phyloP scores from a whole-genome alignment of 2,888 invertebrate genomes.

The Drosophila hamatofila region DNA sequence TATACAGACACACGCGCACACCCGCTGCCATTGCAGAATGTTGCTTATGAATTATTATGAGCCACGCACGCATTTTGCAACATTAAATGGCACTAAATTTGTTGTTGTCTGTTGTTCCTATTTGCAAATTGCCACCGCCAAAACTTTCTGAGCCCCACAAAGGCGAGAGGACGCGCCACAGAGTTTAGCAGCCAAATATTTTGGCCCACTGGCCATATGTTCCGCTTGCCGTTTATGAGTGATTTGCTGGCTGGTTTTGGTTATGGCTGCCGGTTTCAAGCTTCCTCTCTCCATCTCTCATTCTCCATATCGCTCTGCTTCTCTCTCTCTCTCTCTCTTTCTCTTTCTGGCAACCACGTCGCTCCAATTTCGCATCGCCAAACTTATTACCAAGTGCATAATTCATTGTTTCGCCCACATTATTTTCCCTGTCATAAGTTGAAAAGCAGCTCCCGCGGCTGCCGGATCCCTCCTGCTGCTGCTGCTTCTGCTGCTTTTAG shows the following conservation, averaged over 20 bases:
- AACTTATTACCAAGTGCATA: slow-evolving; percentile 80
- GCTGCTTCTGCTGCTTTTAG: not conserved
- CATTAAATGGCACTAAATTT: slow-evolving; percentile 80
- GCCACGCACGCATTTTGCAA: slow-evolving; percentile 77
- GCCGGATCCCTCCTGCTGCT: not conserved
- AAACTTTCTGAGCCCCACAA: slow-evolving; percentile 53
- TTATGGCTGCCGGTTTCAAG: slow-evolving; percentile 36
- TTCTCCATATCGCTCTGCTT: not conserved
- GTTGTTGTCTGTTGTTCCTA: slow-evolving; percentile 72
- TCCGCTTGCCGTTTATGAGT: slow-evolving; percentile 74
- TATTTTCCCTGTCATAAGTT: slow-evolving; percentile 78
- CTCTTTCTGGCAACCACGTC: slow-evolving; percentile 36
- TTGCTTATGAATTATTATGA: slow-evolving; percentile 82
- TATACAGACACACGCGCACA: slow-evolving; percentile 16
- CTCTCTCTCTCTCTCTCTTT: not conserved
- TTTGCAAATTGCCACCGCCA: slow-evolving; percentile 70
- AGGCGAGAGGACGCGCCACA: not conserved
- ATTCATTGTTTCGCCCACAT: slow-evolving; percentile 82
- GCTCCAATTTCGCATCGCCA: slow-evolving; percentile 70
- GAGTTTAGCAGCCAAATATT: slow-evolving; percentile 17
- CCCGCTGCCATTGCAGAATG: slow-evolving; percentile 68
- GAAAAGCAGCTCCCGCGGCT: slow-evolving; percentile 35
- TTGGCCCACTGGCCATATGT: slow-evolving; percentile 58
- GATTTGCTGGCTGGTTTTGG: slow-evolving; percentile 68
- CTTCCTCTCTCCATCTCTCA: not conserved